Percentiles rank a stretch among this genome's conserved stretches.
These are phyloP conservation scores for Ancistrus triradiatus DNA, from an alignment of 2,113 vertebrate genomes.

Conservation along the genomic window DNA sequence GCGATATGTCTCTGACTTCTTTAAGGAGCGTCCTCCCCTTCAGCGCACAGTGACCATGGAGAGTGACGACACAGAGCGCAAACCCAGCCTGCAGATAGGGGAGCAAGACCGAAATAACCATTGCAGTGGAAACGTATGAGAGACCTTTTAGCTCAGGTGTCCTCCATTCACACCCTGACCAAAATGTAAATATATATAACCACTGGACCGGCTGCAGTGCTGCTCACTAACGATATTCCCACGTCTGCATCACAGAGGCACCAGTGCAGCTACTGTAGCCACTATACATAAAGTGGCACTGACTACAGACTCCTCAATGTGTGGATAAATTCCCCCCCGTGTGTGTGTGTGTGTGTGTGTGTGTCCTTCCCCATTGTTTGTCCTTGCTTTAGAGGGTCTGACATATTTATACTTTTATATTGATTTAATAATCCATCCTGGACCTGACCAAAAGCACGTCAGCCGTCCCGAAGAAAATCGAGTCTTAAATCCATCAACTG, in stretches of 20 bases:
- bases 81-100: slow-evolving; percentile 70
- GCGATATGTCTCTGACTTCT: slow-evolving; percentile 85
- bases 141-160: slow-evolving; percentile 3
- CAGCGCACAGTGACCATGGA: slow-evolving; percentile 34
- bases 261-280: slow-evolving; percentile 23
- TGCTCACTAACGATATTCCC: slow-evolving; percentile 9
- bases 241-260: slow-evolving; percentile 22
- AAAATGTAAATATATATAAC: slow-evolving; percentile 20
- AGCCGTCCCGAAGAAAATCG: background rate
- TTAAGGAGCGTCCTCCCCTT: slow-evolving; percentile 72
- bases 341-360: slow-evolving; percentile 1
- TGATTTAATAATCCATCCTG: background rate
- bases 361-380: background rate
- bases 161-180: background rate
- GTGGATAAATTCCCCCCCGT: background rate
- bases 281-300: slow-evolving; percentile 22
- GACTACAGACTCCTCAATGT: slow-evolving; percentile 16
- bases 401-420: slow-evolving; percentile 23
- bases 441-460: background rate
- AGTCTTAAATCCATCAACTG: background rate
- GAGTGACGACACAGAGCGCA: slow-evolving; percentile 65
- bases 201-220: slow-evolving; percentile 36
- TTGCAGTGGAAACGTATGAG: slow-evolving; percentile 70
- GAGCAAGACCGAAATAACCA: slow-evolving; percentile 74
- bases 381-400: slow-evolving; percentile 11